Evolutionary conservation across 2,113 vertebrate genomes (phyloP).

Genomic region (Myrmecophaga tridactyla): DNA sequence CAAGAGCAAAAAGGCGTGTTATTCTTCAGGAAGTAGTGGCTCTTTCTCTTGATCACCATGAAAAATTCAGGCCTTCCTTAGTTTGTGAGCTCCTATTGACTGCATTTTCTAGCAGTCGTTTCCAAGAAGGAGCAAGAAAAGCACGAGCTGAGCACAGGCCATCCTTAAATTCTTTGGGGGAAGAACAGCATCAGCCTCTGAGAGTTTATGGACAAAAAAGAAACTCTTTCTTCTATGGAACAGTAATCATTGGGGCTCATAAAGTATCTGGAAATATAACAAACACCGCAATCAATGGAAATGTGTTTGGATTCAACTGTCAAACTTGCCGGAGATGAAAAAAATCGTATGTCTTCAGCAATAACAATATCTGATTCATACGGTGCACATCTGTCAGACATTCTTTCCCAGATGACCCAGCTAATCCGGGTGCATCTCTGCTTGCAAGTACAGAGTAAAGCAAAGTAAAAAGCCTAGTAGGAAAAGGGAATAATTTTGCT

Average conservation of each 20-base stretch:
- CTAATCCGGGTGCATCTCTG: neutral
- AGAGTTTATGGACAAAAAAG: neutral
- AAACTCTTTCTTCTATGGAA: neutral
- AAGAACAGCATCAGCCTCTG: neutral
- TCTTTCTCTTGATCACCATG: neutral
- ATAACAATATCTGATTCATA: conserved; percentile 36
- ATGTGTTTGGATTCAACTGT: conserved; percentile 62
- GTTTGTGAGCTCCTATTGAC: neutral
- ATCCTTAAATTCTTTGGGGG: neutral
- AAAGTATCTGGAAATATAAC: conserved; percentile 37
- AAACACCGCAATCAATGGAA: conserved; percentile 41
- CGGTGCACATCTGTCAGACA: neutral
- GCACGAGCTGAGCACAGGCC: neutral
- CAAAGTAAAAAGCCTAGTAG: neutral
- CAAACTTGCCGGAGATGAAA: conserved; percentile 37
- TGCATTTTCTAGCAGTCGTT: neutral
- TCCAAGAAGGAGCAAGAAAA: neutral
- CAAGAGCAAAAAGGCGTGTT: neutral
- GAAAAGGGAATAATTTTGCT: neutral
- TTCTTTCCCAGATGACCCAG: neutral
- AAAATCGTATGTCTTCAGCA: neutral
- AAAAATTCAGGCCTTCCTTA: neutral
- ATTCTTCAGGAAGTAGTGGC: neutral
- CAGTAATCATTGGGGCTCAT: neutral
- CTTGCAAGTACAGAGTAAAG: neutral